Evolutionary conservation across 1,140 invertebrate genomes (phyloP).

Genomic region (Andrena cerasifolii): DNA sequence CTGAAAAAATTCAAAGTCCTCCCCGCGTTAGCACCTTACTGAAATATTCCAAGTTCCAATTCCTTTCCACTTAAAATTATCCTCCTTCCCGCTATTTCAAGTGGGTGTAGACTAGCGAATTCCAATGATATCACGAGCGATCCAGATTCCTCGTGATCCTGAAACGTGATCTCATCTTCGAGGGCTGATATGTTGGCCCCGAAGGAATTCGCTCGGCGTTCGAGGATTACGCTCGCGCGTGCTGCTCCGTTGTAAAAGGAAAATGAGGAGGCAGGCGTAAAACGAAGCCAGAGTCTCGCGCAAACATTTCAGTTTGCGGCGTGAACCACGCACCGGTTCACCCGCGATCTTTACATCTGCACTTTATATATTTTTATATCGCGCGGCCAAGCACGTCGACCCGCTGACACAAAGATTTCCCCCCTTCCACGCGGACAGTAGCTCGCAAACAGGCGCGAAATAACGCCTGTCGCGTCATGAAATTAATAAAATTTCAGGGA

Average conservation of each 20-base stretch:
- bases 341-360: slow-evolving; percentile 44
- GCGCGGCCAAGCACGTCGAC: slow-evolving; percentile 22
- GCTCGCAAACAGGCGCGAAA: neutral
- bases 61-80: neutral
- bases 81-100: neutral
- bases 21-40: no score
- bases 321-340: neutral
- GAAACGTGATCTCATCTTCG: slow-evolving; percentile 55
- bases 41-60: no score
- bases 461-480: no score
- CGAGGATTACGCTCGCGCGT: slow-evolving; percentile 20
- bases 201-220: slow-evolving; percentile 27
- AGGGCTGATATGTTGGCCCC: slow-evolving; percentile 3
- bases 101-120: neutral
- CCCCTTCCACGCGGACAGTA: neutral
- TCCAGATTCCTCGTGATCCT: slow-evolving; percentile 31
- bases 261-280: neutral
- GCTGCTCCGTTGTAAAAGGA: slow-evolving; percentile 36
- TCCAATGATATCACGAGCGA: neutral
- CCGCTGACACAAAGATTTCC: slow-evolving; percentile 33
- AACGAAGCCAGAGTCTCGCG: neutral
- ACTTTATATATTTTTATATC: slow-evolving; percentile 53
- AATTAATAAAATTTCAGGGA: no score
- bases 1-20: no score
- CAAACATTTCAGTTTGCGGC: slow-evolving; percentile 18